Conservation (phyloP, 2,888 invertebrate species). For the Heteropelma amictum region DNA sequence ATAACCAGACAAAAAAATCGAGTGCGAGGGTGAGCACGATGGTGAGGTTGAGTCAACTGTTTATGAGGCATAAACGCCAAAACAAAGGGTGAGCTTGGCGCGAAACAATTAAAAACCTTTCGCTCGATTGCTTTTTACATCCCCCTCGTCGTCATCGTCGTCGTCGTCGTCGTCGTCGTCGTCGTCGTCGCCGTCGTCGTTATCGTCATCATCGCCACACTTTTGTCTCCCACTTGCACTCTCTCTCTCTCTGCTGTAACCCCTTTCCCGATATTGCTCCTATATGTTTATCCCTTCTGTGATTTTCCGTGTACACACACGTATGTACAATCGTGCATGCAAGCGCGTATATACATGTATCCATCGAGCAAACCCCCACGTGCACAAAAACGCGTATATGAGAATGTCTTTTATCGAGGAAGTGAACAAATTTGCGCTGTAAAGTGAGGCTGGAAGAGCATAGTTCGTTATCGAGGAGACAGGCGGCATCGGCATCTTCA, state of each 20-base stretch:
- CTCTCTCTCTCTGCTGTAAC: neutral
- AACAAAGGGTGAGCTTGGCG: slow-evolving; percentile 75
- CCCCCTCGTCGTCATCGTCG: slow-evolving; percentile 31
- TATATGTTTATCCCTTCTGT: neutral
- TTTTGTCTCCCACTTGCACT: slow-evolving; percentile 32
- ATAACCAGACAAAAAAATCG: slow-evolving; percentile 40
- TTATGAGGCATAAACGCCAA: slow-evolving; percentile 75
- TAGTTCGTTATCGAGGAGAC: neutral
- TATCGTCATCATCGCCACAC: slow-evolving; percentile 44
- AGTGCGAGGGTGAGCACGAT: slow-evolving; percentile 35
- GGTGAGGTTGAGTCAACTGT: slow-evolving; percentile 66
- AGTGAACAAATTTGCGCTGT: neutral
- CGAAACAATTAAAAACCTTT: slow-evolving; percentile 78
- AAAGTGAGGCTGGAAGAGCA: neutral
- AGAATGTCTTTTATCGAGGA: no score
- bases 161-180: slow-evolving; percentile 43
- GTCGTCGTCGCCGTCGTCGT: slow-evolving; percentile 29
- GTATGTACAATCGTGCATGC: neutral
- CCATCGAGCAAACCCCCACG: no score
- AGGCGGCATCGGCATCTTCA: no score
- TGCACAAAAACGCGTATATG: neutral
- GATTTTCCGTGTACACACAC: neutral
- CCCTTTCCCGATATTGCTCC: slow-evolving; percentile 5
- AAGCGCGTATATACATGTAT: no score
- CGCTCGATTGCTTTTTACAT: slow-evolving; percentile 73